Percentiles rank a stretch among this genome's conserved stretches.
Conservation (phyloP, 2,888 invertebrate genomes). For the Cetonia aurata region DNA sequence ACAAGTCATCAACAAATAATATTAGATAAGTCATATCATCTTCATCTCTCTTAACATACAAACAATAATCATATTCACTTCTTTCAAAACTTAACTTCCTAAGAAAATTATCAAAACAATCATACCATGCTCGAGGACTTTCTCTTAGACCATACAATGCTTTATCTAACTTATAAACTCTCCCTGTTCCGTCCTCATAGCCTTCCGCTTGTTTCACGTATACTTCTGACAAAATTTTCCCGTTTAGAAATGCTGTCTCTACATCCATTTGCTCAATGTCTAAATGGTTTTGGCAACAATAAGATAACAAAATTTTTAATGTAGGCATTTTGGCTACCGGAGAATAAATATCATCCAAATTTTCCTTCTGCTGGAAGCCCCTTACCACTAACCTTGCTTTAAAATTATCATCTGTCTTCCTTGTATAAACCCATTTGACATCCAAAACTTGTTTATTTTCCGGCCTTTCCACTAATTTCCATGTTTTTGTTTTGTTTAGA, state of each 20-base stretch:
- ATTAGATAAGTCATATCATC: conserved; percentile 29
- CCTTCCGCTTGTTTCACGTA: conserved; percentile 31
- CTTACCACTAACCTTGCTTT: conserved; percentile 43
- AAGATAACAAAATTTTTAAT: conserved; percentile 30
- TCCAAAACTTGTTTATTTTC: conserved; percentile 44
- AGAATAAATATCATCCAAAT: conserved; percentile 32
- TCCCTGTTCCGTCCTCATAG: conserved; percentile 6
- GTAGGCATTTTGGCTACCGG: conserved; percentile 43
- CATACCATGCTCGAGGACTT: conserved; percentile 6
- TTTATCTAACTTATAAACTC: background rate
- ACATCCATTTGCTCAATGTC: conserved; percentile 38
- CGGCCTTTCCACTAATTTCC: conserved; percentile 45
- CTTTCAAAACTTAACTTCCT: background rate
- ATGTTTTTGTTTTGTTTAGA: conserved; percentile 48
- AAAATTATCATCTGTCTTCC: conserved; percentile 40
- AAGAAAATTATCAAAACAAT: conserved; percentile 12
- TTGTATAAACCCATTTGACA: conserved; percentile 48
- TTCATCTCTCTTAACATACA: conserved; percentile 6
- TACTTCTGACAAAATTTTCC: conserved; percentile 32
- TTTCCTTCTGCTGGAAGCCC: conserved; percentile 40
- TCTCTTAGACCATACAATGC: conserved; percentile 11
- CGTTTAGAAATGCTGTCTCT: conserved; percentile 31
- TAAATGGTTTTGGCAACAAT: conserved; percentile 4
- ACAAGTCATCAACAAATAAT: conserved; percentile 45
- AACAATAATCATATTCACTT: conserved; percentile 6